phyloP scores from a whole-genome alignment of 2,888 invertebrate species.

The Aspidapion aeneum region DNA sequence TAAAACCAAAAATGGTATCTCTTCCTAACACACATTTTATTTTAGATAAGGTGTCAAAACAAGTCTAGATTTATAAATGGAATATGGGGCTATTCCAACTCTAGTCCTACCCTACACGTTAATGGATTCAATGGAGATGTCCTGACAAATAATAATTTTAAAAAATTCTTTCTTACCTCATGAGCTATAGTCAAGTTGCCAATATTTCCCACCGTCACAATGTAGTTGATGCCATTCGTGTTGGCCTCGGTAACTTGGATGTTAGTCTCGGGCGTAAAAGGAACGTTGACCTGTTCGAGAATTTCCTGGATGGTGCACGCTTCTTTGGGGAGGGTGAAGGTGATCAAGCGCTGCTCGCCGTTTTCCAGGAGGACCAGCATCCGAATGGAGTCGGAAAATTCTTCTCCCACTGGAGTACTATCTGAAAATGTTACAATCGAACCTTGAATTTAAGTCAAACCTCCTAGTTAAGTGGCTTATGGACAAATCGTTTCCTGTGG shows the following conservation, averaged over 20 bases:
- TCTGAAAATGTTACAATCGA: conserved; percentile 40
- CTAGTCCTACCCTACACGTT: too few species aligned
- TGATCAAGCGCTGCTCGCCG: conserved; percentile 78
- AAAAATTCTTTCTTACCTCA: conserved; percentile 26
- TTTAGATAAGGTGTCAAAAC: too few species aligned
- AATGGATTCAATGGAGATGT: too few species aligned
- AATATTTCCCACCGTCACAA: conserved; percentile 64
- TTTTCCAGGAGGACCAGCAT: conserved; percentile 76
- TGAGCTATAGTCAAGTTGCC: conserved; percentile 22
- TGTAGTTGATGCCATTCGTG: conserved; percentile 72
- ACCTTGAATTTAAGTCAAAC: too few species aligned
- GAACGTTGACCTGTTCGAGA: conserved; percentile 72
- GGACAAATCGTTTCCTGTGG: too few species aligned
- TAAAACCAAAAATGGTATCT: too few species aligned
- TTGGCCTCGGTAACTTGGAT: conserved; percentile 74
- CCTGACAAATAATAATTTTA: too few species aligned
- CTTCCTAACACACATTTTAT: too few species aligned
- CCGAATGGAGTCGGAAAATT: conserved; percentile 65
- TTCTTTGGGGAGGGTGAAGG: conserved; percentile 77
- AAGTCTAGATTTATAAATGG: too few species aligned
- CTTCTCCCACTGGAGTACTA: conserved; percentile 50
- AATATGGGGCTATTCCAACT: too few species aligned
- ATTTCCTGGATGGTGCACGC: conserved; percentile 80
- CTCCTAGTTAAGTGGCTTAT: too few species aligned
- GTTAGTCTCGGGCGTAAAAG: conserved; percentile 65